phyloP scores from a whole-genome alignment of 2,888 invertebrate genomes.

The Gandaritis pyraliata region DNA sequence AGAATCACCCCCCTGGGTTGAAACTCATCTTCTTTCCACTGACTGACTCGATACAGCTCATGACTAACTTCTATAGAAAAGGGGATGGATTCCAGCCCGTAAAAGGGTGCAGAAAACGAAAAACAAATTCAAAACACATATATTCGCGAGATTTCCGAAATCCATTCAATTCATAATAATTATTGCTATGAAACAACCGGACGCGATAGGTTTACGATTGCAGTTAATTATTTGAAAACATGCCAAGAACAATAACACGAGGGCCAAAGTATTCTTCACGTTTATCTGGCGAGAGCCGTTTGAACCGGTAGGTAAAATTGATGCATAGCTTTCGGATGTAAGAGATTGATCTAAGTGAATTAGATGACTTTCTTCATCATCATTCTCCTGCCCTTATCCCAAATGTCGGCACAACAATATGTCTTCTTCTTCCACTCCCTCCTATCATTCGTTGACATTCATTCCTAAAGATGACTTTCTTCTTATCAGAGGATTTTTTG shows the following conservation, averaged over 20 bases:
- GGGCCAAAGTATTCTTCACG: not conserved
- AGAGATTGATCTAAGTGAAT: not conserved
- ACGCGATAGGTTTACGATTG: conserved; percentile 12
- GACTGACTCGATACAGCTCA: too few relatives aligned
- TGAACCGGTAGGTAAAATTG: not conserved
- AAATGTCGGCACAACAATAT: not conserved
- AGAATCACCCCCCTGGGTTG: too few relatives aligned
- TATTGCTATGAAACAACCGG: conserved; percentile 7
- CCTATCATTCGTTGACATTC: too few relatives aligned
- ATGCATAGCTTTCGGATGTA: not conserved
- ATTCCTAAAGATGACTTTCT: not conserved
- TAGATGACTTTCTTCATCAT: not conserved
- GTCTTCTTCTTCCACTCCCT: too few relatives aligned
- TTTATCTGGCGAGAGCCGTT: not conserved
- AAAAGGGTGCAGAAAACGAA: not conserved
- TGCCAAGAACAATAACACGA: conserved; percentile 8
- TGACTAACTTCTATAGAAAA: too few relatives aligned
- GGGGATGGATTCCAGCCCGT: not conserved
- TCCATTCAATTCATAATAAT: conserved; percentile 6
- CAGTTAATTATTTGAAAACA: conserved; percentile 13
- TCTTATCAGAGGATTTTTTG: too few relatives aligned
- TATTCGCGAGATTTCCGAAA: not conserved
- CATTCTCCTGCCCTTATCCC: too few relatives aligned
- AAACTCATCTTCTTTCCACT: too few relatives aligned
- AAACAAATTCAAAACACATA: not conserved